Conservation (phyloP, 2,888 invertebrate genomes). For the Ormyrus rosae region DNA sequence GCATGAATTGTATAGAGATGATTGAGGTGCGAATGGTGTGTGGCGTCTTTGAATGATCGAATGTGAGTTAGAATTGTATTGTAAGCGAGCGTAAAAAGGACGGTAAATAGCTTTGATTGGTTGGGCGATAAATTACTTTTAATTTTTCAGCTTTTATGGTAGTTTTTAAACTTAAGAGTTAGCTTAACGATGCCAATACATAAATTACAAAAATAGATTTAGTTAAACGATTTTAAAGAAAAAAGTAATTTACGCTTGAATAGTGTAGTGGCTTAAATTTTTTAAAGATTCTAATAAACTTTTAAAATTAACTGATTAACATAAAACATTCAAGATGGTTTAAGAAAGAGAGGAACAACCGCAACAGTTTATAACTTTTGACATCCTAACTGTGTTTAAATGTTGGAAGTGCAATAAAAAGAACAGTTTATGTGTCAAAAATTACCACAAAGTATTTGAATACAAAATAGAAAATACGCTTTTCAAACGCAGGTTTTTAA, state of each 20-base stretch:
- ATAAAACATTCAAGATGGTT: background rate
- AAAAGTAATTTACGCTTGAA: background rate
- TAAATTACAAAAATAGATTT: background rate
- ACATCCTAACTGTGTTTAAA: background rate
- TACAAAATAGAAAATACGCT: background rate
- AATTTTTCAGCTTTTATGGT: too few species aligned
- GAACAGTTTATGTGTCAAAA: slow-evolving; percentile 7
- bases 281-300: background rate
- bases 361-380: background rate
- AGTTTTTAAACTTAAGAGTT: too few species aligned
- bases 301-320: background rate
- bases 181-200: too few species aligned
- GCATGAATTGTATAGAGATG: too few species aligned
- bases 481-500: slow-evolving; percentile 6
- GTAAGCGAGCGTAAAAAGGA: too few species aligned
- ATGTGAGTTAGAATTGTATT: too few species aligned
- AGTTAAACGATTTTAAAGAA: background rate
- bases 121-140: too few species aligned
- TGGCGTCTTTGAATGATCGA: too few species aligned
- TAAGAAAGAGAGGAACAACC: background rate
- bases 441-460: background rate
- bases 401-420: background rate
- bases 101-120: too few species aligned
- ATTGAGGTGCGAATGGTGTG: too few species aligned
- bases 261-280: background rate